Evolutionary conservation across 2,797 vertebrate genomes (phyloP).

Genomic region (Loriculus beryllinus): DNA sequence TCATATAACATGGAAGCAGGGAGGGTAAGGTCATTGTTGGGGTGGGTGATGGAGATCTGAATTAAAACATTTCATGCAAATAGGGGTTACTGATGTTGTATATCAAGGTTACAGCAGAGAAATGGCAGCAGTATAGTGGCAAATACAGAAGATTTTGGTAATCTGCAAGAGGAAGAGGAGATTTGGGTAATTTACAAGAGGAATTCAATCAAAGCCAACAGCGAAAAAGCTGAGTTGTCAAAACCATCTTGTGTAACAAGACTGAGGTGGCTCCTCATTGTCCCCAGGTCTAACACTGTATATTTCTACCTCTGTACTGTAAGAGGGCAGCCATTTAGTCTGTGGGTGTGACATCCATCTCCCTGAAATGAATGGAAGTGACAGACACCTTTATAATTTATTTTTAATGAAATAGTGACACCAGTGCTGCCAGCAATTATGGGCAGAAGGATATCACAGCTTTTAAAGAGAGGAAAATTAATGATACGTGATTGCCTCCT

Average conservation of each 20-base stretch:
- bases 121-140: not conserved
- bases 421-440: not conserved
- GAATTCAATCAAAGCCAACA: not conserved
- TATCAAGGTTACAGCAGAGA: not conserved
- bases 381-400: not conserved
- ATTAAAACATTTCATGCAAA: not conserved
- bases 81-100: not conserved
- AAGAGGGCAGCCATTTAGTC: not conserved
- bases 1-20: not conserved
- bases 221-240: not conserved
- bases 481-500: not conserved
- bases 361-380: not conserved
- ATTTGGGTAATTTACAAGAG: not conserved
- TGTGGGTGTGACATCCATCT: not conserved
- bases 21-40: not conserved
- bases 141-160: not conserved
- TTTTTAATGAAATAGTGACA: not conserved
- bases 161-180: not conserved
- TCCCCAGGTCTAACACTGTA: not conserved
- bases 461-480: not conserved
- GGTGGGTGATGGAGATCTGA: not conserved
- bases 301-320: not conserved
- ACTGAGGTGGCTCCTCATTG: not conserved
- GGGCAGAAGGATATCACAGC: not conserved
- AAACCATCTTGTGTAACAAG: not conserved